Conservation (phyloP, 2,888 invertebrate genomes). For the Actias luna region DNA sequence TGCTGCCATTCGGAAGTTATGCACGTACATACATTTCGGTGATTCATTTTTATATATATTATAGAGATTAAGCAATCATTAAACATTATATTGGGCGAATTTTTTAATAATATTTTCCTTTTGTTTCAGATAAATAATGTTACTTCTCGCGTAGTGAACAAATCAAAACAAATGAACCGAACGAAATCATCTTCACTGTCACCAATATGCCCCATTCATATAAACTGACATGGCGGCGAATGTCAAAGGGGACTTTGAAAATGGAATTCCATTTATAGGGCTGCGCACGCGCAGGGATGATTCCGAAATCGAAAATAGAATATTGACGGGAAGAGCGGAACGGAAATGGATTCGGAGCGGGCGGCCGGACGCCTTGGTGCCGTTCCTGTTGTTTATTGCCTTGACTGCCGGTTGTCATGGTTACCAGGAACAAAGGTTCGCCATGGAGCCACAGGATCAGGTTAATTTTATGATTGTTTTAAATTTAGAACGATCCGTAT, state of each 20-base stretch:
- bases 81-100: background rate
- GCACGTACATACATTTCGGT: no score
- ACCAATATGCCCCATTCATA: slow-evolving; percentile 64
- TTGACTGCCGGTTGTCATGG: slow-evolving; percentile 64
- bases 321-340: slow-evolving; percentile 41
- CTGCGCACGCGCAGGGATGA: slow-evolving; percentile 56
- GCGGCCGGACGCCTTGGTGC: slow-evolving; percentile 57
- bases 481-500: no score
- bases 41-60: no score
- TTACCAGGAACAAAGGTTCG: slow-evolving; percentile 89
- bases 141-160: slow-evolving; percentile 22
- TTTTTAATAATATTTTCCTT: slow-evolving; percentile 18
- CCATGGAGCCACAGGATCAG: slow-evolving; percentile 94
- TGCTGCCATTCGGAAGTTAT: no score
- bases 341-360: slow-evolving; percentile 50
- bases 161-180: slow-evolving; percentile 13
- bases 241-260: slow-evolving; percentile 52
- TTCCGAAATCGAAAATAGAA: slow-evolving; percentile 63
- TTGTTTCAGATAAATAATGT: slow-evolving; percentile 56
- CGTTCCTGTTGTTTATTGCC: slow-evolving; percentile 52
- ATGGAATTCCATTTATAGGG: slow-evolving; percentile 53
- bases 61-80: background rate
- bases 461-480: slow-evolving; percentile 40
- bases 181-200: slow-evolving; percentile 27
- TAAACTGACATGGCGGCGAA: slow-evolving; percentile 63